These are phyloP conservation scores for Erynnis tages DNA, from an alignment of 2,888 invertebrate genomes.

Conservation along the genomic window DNA sequence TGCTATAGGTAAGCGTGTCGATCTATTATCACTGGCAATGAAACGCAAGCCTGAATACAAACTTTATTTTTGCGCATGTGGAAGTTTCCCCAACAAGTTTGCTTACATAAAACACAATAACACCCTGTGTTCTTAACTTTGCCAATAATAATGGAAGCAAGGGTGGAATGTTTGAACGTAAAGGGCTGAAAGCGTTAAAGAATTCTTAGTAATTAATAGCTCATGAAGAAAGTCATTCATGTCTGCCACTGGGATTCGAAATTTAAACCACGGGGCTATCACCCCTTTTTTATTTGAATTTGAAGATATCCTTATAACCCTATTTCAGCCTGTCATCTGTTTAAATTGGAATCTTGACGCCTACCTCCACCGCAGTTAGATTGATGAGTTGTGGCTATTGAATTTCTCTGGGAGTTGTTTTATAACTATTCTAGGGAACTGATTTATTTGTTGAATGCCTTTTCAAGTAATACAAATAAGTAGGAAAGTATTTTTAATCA, in stretches of 20 bases:
- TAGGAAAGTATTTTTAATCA: too few species aligned
- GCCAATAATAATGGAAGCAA: constrained; percentile 12
- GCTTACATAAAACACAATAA: constrained; percentile 18
- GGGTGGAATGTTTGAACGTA: background rate
- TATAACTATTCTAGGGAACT: constrained; percentile 3
- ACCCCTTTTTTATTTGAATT: too few species aligned
- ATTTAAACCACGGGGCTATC: too few species aligned
- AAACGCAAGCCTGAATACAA: background rate
- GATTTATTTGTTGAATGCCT: background rate
- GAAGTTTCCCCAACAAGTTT: constrained; percentile 5
- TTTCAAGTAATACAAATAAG: too few species aligned
- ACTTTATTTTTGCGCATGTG: constrained; percentile 12
- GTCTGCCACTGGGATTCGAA: too few species aligned
- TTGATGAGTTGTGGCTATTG: constrained; percentile 9
- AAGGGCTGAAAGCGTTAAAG: background rate
- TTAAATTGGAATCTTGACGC: too few species aligned
- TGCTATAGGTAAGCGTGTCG: too few species aligned
- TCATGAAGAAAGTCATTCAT: too few species aligned
- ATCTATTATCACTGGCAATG: background rate
- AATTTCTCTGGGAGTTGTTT: constrained; percentile 13
- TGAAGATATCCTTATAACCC: too few species aligned
- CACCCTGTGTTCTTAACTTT: constrained; percentile 11
- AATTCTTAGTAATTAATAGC: too few species aligned
- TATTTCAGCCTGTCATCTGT: too few species aligned
- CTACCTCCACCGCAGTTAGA: background rate